Percentiles rank a stretch among this genome's conserved stretches.
Evolutionary conservation across 2,888 invertebrate species (phyloP).

Genomic region (Cheilosia scutellata): DNA sequence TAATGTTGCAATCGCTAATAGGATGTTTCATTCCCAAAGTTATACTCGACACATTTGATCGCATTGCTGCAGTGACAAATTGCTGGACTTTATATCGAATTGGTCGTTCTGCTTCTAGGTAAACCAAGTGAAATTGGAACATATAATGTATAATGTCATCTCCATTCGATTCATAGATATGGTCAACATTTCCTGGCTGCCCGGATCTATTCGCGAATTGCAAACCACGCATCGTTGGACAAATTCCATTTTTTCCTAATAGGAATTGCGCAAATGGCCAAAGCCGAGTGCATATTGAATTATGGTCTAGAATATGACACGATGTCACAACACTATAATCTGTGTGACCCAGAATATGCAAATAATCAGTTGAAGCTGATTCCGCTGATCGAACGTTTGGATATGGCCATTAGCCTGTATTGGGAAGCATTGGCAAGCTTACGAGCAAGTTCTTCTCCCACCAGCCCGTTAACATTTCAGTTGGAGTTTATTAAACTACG

Average conservation of each 20-base stretch:
- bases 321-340: slow-evolving; percentile 81
- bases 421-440: slow-evolving; percentile 87
- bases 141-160: slow-evolving; percentile 83
- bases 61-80: slow-evolving; percentile 86
- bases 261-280: slow-evolving; percentile 90
- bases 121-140: slow-evolving; percentile 84
- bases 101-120: slow-evolving; percentile 92
- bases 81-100: slow-evolving; percentile 95
- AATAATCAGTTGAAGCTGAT: slow-evolving; percentile 77
- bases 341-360: slow-evolving; percentile 80
- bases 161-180: slow-evolving; percentile 85
- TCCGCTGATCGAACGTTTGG: slow-evolving; percentile 85
- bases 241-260: slow-evolving; percentile 95
- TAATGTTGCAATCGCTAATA: slow-evolving; percentile 92
- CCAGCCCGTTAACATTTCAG: slow-evolving; percentile 86
- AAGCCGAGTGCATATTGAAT: slow-evolving; percentile 89
- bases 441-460: slow-evolving; percentile 84
- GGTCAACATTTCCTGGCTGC: slow-evolving; percentile 91
- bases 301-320: slow-evolving; percentile 85
- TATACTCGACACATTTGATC: slow-evolving; percentile 86
- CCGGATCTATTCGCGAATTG: slow-evolving; percentile 87
- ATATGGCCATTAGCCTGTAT: slow-evolving; percentile 86
- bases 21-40: slow-evolving; percentile 88
- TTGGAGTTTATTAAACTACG: slow-evolving; percentile 91
- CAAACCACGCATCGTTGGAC: slow-evolving; percentile 91